Conservation (phyloP, 1,140 invertebrate species). For the Philopotamus ludificatus region DNA sequence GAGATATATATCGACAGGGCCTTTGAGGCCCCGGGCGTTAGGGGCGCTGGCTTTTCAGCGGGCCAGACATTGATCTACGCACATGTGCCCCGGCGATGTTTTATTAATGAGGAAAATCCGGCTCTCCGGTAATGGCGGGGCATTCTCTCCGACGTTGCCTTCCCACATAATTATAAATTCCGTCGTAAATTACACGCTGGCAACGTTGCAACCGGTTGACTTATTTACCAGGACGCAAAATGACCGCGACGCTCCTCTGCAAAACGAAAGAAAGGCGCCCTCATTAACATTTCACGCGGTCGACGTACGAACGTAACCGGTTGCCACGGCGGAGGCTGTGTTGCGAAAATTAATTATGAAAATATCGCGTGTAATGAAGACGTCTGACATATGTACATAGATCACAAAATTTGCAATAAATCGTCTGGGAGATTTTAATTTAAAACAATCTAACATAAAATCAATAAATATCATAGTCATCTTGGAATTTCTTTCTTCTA, state of each 20-base stretch:
- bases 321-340: too few species aligned
- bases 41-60: neutral
- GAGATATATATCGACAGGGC: constrained; percentile 3
- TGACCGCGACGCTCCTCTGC: constrained; percentile 9
- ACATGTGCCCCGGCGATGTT: constrained; percentile 22
- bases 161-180: constrained; percentile 23
- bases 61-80: constrained; percentile 7
- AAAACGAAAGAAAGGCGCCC: neutral
- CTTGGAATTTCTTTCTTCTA: too few species aligned
- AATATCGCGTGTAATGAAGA: too few species aligned
- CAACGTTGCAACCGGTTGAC: neutral
- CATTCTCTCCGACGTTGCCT: constrained; percentile 13
- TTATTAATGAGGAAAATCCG: constrained; percentile 27
- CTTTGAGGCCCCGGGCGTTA: neutral
- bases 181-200: constrained; percentile 12
- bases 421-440: too few species aligned
- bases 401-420: too few species aligned
- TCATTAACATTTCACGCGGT: constrained; percentile 1
- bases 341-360: too few species aligned
- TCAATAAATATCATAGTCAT: too few species aligned
- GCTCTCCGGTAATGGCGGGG: constrained; percentile 24
- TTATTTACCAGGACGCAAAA: constrained; percentile 4
- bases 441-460: too few species aligned
- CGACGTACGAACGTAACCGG: too few species aligned
- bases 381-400: too few species aligned